A percentile compares a stretch with the other conserved stretches of the same genome.
phyloP scores from a whole-genome alignment of 2,888 invertebrate species.

The Uropetala carovei region DNA sequence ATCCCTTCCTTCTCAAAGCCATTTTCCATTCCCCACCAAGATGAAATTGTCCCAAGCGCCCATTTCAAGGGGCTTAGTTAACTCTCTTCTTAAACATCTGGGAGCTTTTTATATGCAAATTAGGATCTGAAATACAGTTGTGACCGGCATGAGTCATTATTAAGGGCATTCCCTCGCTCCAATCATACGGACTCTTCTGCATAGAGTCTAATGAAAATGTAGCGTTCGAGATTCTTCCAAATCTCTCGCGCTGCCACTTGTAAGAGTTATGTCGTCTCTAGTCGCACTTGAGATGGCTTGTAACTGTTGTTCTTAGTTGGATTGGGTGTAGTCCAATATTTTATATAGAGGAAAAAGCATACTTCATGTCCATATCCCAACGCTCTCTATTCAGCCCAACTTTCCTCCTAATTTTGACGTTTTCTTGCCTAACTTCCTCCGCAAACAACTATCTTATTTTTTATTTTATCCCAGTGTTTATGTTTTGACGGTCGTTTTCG shows the following conservation, averaged over 20 bases:
- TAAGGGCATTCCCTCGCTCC: neutral
- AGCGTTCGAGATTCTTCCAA: neutral
- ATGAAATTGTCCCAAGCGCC: neutral
- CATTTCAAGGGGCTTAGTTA: neutral
- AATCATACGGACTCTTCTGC: neutral
- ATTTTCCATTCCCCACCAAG: neutral
- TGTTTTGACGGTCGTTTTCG: no score
- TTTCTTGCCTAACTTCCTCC: no score
- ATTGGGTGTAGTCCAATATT: no score
- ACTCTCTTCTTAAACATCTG: neutral
- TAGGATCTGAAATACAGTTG: neutral
- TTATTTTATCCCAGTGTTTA: no score
- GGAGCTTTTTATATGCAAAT: conserved; percentile 3
- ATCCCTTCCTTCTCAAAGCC: neutral
- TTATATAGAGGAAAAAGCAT: no score
- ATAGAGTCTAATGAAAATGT: neutral
- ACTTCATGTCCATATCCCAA: no score
- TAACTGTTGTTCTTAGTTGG: no score
- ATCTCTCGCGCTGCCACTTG: neutral
- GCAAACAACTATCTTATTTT: no score
- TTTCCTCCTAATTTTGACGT: no score
- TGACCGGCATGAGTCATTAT: neutral
- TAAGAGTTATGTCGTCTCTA: no score
- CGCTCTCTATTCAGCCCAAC: no score
- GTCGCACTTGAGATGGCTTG: no score